Base-by-base conservation (phyloP, 2,797 vertebrate species). In the Cyprinella venusta region DNA sequence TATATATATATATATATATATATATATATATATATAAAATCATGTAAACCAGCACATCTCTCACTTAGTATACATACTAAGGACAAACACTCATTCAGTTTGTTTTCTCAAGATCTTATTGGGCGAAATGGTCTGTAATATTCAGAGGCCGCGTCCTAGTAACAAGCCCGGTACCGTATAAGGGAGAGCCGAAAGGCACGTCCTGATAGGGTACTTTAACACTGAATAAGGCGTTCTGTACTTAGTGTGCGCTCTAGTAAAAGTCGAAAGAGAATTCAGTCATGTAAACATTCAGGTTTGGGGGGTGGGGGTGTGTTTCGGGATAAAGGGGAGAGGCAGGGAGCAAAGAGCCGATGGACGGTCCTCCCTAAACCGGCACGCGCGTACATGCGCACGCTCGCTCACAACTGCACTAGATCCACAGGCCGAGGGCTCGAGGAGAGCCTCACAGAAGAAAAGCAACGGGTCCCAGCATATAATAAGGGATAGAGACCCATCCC, bases 21-120 rank as follows among this genome's bases (percentile, higher is more conserved):
- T 30, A 30, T 30, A 30, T 59, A 65, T 91, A 88, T 86, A 89
- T 91, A 93, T 93, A 92, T 92, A 90, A 3, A 33, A 87, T 93
- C 89, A 94, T 96, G 95, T 96, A 96, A 96, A 96, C 95, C 94
- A 94, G 93, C 93, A 94, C 93, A 93, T 94, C 93, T 94, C 93
- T 93, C 91, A 91, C 91, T 91, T 92, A 93, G 92, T 92, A 92
- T 92, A 93, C 92, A 93, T 90, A 93, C 93, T 93, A 93, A 93
- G 93, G 91, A 95, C 94, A 93, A 93, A 93, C 81, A 90, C 91
- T 92, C 90, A 89, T 93, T 94, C 90, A 91, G 87, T 84, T 82
- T 69, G 76, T 69, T 83, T 78, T 84, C 63, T 68, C 13, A 70
- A 26, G 45, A 72, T 81, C 42, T 24, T 54, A 48, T 54, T 77